A percentile compares a stretch with the other conserved stretches of the same genome.
These are phyloP conservation scores for Empis livida DNA, from an alignment of 2,888 invertebrate genomes.

Conservation along the genomic window DNA sequence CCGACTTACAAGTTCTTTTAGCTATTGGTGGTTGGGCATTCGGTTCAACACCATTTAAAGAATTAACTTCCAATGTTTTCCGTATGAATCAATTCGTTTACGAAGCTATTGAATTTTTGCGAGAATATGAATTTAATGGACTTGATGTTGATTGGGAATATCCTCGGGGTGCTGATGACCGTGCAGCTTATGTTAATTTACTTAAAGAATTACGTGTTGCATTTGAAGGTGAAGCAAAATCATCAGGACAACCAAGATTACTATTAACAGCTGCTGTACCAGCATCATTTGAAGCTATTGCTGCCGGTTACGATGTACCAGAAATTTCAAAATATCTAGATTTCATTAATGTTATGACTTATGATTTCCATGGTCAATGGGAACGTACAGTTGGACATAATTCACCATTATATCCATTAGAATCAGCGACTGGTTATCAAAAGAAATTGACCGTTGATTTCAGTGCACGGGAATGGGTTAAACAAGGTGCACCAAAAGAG, in stretches of 20 bases:
- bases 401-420: conserved; percentile 77
- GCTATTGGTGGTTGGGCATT: conserved; percentile 96
- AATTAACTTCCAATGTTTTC: conserved; percentile 79
- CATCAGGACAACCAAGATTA: conserved; percentile 67
- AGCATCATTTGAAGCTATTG: conserved; percentile 85
- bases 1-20: conserved; percentile 70
- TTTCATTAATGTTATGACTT: conserved; percentile 90
- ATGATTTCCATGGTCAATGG: conserved; percentile 93
- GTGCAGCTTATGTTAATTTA: conserved; percentile 69
- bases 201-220: conserved; percentile 75
- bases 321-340: conserved; percentile 89
- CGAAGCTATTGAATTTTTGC: conserved; percentile 82
- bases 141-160: conserved; percentile 92
- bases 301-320: conserved; percentile 86
- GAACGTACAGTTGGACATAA: conserved; percentile 88
- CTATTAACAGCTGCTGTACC: conserved; percentile 81
- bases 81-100: conserved; percentile 93
- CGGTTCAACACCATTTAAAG: conserved; percentile 88
- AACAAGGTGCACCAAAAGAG: conserved; percentile 84
- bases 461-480: conserved; percentile 85
- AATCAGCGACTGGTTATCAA: conserved; percentile 80
- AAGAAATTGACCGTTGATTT: conserved; percentile 88
- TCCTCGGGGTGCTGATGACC: conserved; percentile 78
- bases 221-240: conserved; percentile 85
- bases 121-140: conserved; percentile 85